Conservation (phyloP, 2,888 invertebrate genomes). For the Melanophora roralis region DNA sequence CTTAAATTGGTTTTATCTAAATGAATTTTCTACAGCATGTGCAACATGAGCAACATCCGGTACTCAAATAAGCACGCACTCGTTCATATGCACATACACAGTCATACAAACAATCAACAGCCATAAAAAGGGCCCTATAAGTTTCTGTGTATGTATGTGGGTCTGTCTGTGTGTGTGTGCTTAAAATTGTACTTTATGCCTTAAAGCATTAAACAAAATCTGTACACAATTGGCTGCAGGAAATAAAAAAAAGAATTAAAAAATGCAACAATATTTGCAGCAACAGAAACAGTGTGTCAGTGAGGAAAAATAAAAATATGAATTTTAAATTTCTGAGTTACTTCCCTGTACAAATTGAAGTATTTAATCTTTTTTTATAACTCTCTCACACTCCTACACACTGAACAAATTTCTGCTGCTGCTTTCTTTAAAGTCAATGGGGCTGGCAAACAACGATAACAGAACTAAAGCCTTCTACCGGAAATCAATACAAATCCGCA, state of each 20-base stretch:
- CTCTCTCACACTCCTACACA: no score
- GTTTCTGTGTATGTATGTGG: no score
- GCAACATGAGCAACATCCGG: conserved; percentile 57
- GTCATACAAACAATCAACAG: background rate
- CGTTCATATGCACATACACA: background rate
- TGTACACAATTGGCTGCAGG: conserved; percentile 37
- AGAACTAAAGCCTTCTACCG: conserved; percentile 57
- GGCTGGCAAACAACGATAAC: conserved; percentile 53
- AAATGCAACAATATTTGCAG: conserved; percentile 10
- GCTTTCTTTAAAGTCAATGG: background rate
- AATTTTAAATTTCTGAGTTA: conserved; percentile 32
- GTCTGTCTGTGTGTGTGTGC: background rate
- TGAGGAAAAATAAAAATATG: background rate
- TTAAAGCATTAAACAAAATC: conserved; percentile 54
- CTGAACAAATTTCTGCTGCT: background rate
- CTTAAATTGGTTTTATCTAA: conserved; percentile 46
- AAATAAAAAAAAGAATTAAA: conserved; percentile 21
- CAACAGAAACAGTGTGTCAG: background rate
- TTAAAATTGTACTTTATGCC: conserved; percentile 42
- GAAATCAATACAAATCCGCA: conserved; percentile 63
- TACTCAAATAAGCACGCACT: conserved; percentile 22
- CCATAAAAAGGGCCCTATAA: no score
- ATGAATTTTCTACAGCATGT: conserved; percentile 49
- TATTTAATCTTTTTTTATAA: no score
- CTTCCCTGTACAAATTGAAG: no score